Percentiles rank a stretch among this genome's conserved stretches.
Evolutionary conservation across 2,888 invertebrate genomes (phyloP).

Genomic region (Branchellion lobata): DNA sequence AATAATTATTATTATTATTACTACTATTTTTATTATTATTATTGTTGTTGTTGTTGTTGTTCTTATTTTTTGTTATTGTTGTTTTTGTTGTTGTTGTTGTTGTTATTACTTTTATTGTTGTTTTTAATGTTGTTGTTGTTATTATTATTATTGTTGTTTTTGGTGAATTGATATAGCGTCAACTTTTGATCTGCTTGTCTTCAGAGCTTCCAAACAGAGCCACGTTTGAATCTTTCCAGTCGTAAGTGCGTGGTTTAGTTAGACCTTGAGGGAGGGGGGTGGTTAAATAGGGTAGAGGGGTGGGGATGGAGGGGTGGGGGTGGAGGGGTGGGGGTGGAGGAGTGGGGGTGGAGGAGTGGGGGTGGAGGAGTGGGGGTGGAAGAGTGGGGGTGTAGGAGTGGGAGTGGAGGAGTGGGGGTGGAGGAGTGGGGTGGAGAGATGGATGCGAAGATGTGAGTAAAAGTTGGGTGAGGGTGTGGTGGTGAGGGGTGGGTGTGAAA

Average conservation of each 20-base stretch:
- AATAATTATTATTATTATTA: not conserved
- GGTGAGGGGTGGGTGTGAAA: too few species aligned
- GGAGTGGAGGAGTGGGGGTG: too few species aligned
- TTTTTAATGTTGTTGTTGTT: not conserved
- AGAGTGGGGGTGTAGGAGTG: too few species aligned
- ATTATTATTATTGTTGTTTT: not conserved
- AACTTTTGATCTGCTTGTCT: constrained; percentile 60
- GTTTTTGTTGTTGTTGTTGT: not conserved
- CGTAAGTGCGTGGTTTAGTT: constrained; percentile 59
- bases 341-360: too few species aligned
- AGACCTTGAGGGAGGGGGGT: constrained; percentile 43
- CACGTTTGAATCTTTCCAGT: constrained; percentile 62
- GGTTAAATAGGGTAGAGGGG: too few species aligned
- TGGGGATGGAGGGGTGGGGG: too few species aligned
- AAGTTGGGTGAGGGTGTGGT: too few species aligned
- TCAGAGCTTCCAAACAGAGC: constrained; percentile 60
- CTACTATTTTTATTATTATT: not conserved
- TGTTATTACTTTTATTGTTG: not conserved
- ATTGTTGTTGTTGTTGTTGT: not conserved
- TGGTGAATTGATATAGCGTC: not conserved
- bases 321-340: too few species aligned
- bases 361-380: too few species aligned
- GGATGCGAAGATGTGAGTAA: too few species aligned
- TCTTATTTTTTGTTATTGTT: not conserved
- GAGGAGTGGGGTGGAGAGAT: too few species aligned